phyloP scores from a whole-genome alignment of 2,797 vertebrate genomes.

The Arctocebus calabarensis region DNA sequence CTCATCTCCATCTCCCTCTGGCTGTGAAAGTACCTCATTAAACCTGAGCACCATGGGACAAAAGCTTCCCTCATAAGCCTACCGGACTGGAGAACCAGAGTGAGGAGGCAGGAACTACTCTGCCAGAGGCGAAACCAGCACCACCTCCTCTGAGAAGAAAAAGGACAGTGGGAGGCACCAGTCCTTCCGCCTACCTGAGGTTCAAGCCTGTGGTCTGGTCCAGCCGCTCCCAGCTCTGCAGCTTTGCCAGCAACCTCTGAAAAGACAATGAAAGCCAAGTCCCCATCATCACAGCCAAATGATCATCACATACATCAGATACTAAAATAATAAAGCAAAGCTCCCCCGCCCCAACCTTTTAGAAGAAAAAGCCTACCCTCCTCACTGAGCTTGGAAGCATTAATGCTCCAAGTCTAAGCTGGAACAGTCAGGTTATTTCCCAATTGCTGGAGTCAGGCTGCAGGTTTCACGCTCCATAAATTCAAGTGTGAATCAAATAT shows the following conservation, averaged over 20 bases:
- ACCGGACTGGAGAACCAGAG: conserved; percentile 27
- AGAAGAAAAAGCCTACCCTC: background rate
- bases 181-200: conserved; percentile 91
- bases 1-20: conserved; percentile 78
- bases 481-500: background rate
- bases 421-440: background rate
- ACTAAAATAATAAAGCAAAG: rapidly evolving
- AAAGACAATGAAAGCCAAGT: conserved; percentile 44
- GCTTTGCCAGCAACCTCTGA: conserved; percentile 91
- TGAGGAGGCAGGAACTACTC: background rate
- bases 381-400: background rate
- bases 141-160: rapidly evolving
- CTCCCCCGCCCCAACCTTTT: background rate
- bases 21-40: conserved; percentile 81
- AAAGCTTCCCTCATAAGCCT: conserved; percentile 72
- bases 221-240: conserved; percentile 95
- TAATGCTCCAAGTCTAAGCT: too few relatives aligned
- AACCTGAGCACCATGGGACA: conserved; percentile 82
- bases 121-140: background rate
- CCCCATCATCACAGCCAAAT: background rate
- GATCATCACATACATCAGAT: background rate
- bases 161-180: background rate
- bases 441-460: too few relatives aligned
- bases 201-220: conserved; percentile 93
- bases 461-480: rapidly evolving